Base-by-base conservation (phyloP, 2,797 vertebrate species). In the Sebastes diaconus region DNA sequence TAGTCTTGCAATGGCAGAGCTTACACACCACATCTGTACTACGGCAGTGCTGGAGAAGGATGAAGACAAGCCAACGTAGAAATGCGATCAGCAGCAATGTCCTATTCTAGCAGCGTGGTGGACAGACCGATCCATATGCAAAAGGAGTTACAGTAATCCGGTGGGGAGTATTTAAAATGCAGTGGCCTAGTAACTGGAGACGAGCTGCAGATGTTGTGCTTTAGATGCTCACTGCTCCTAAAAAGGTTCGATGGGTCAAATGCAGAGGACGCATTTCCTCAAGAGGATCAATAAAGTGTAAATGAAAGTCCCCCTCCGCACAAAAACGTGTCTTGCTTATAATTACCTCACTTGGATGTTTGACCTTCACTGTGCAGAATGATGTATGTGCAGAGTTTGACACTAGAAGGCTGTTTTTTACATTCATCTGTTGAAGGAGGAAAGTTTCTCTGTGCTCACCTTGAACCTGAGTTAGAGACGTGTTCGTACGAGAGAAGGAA, bases 91-190 rank as follows among this genome's bases (percentile, higher is more conserved):
- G n/a, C 81, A 84, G 67, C 36, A 32, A 22, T 58, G 64, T 57
- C 13, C 29, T 61, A 50, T 71, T 76, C 32, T 20, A 70, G 71
- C 75, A 54, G 69, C n/a, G 59, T 5, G 60, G 54, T 25, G 64
- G 69, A 84, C 71, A 65, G 60, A 73, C 20, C 2, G 9, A 68
- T 83, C 34, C 69, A 71, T 74, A 84, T 70, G 66, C 69, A 66
- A 36, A 46, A 71, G 24, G 58, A 59, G 68, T 78, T 78, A 73
- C 65, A 77, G 42, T 63, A 79, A 85, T 79, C 60, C 27, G 18
- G 30, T 8, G 36, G 32, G 55, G 46, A 39, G 39, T 6, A 42
- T 60, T 80, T 73, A 50, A 61, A 77, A 77, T 25, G 22, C 68
- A 59, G 54, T 13, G 54, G 54, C 42, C 36, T 39, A 39, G 27